Evolutionary conservation across 2,113 vertebrate genomes (phyloP).

Genomic region (Peromyscus polionotus): DNA sequence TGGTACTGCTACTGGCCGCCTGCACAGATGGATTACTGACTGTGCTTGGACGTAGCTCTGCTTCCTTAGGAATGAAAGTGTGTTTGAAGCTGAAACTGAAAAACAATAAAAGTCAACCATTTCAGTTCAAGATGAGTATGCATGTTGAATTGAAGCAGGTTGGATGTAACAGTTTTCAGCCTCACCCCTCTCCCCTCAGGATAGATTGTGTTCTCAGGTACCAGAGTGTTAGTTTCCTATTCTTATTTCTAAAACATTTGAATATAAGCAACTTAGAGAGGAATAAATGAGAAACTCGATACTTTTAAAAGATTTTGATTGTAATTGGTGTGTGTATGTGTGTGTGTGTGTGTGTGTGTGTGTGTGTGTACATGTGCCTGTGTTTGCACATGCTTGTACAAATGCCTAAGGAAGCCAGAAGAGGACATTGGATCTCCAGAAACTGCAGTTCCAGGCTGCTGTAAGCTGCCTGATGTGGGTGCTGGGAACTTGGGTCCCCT

Average conservation of each 20-base stretch:
- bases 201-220: not conserved
- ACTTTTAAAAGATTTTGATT: not conserved
- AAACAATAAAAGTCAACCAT: not conserved
- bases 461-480: not conserved
- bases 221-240: not conserved
- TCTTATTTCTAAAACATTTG: not conserved
- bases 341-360: not conserved
- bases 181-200: fast-evolving
- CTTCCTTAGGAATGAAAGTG: not conserved
- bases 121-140: not conserved
- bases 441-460: not conserved
- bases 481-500: not conserved
- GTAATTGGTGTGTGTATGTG: not conserved
- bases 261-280: not conserved
- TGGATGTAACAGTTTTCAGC: not conserved
- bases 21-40: fast-evolving
- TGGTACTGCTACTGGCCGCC: not conserved
- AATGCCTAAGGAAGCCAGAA: not conserved
- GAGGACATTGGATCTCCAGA: not conserved
- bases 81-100: not conserved
- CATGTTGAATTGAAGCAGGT: not conserved
- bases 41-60: not conserved
- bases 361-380: not conserved
- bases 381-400: not conserved
- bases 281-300: not conserved